These are phyloP conservation scores for Aphelocoma californica DNA, from an alignment of 2,797 vertebrate species.

Conservation along the genomic window DNA sequence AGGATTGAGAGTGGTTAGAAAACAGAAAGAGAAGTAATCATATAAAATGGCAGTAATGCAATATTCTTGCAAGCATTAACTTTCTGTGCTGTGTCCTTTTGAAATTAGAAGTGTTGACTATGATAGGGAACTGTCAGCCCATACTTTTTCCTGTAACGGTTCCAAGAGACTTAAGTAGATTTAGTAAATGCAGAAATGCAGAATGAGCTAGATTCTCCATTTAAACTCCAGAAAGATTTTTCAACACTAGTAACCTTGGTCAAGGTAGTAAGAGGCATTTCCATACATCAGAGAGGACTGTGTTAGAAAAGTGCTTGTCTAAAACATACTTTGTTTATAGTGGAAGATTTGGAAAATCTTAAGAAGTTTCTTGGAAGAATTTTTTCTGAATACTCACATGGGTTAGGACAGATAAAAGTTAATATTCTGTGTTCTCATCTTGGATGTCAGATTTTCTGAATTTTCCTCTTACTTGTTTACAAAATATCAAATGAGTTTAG, in stretches of 20 bases:
- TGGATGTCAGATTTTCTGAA: not conserved
- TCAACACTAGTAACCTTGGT: not conserved
- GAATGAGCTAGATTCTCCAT: not conserved
- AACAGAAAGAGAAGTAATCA: not conserved
- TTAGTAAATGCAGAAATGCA: not conserved
- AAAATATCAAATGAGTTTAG: not conserved
- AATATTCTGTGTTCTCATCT: not conserved
- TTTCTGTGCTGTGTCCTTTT: not conserved
- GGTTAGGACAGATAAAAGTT: not conserved
- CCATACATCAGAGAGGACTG: not conserved
- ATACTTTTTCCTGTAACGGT: not conserved
- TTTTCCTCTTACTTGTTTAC: not conserved
- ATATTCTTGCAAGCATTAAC: not conserved
- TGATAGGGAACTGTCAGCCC: not conserved
- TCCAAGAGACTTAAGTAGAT: not conserved
- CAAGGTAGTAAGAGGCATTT: not conserved
- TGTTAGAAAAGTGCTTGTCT: not conserved
- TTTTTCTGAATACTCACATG: not conserved
- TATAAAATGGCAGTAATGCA: not conserved
- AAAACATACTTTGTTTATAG: not conserved
- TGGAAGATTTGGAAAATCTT: not conserved
- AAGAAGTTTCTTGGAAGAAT: not conserved
- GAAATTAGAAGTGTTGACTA: not conserved
- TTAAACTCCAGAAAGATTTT: not conserved
- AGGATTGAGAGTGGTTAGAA: not conserved